These are phyloP conservation scores for Scaptomyza graminum DNA, from an alignment of 1,140 invertebrate genomes.

Conservation along the genomic window DNA sequence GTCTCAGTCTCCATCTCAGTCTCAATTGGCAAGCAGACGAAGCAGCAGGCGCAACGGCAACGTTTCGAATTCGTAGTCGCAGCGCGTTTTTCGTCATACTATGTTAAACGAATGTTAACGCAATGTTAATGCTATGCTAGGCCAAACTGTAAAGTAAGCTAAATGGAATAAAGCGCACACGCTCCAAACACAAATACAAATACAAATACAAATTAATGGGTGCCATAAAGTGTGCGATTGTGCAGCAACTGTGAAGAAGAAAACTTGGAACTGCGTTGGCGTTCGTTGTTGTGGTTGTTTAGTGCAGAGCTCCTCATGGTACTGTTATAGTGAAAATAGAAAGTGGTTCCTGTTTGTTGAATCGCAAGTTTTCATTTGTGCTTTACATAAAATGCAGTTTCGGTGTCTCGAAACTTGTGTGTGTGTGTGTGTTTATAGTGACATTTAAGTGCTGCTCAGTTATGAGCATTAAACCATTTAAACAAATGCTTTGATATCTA, in stretches of 20 bases:
- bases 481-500: conserved; percentile 4
- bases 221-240: conserved; percentile 37
- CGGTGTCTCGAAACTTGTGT: conserved; percentile 31
- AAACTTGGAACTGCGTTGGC: conserved; percentile 53
- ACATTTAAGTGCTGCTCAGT: conserved; percentile 47
- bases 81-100: conserved; percentile 34
- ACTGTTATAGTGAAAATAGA: conserved; percentile 83
- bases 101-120: conserved; percentile 52
- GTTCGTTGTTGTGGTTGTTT: conserved; percentile 37
- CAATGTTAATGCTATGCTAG: conserved; percentile 48
- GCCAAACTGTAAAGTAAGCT: conserved; percentile 43
- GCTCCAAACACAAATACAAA: conserved; percentile 12
- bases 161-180: neutral
- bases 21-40: conserved; percentile 65
- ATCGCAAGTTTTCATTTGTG: conserved; percentile 76
- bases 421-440: conserved; percentile 37
- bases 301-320: conserved; percentile 48
- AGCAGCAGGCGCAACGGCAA: conserved; percentile 64
- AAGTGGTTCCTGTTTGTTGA: conserved; percentile 82
- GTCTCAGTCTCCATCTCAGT: conserved; percentile 47
- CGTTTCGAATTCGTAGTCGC: conserved; percentile 13
- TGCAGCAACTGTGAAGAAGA: conserved; percentile 49
- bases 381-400: conserved; percentile 76
- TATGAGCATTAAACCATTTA: conserved; percentile 43
- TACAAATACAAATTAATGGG: conserved; percentile 45